Conservation (phyloP, 2,888 invertebrate species). For the Nomada hirtipes region DNA sequence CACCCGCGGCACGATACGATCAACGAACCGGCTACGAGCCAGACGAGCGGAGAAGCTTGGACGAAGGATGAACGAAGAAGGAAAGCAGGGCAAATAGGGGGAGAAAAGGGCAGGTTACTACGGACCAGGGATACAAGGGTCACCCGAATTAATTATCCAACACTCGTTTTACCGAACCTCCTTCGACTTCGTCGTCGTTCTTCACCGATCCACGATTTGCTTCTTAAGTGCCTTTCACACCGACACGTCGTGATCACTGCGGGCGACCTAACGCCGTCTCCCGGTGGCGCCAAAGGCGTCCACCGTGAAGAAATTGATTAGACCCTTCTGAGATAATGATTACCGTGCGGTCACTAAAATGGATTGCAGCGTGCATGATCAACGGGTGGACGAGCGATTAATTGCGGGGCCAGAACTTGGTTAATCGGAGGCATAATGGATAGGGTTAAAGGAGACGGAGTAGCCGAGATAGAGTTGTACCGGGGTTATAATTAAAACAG, state of each 20-base stretch:
- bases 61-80: conserved; percentile 10
- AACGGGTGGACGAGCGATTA: conserved; percentile 12
- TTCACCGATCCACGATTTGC: conserved; percentile 53
- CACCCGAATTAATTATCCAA: conserved; percentile 80
- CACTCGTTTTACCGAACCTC: conserved; percentile 74
- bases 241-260: conserved; percentile 36
- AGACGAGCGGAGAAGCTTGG: background rate
- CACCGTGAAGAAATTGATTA: conserved; percentile 7
- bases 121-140: conserved; percentile 68
- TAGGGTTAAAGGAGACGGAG: background rate
- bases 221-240: conserved; percentile 59
- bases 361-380: background rate
- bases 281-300: conserved; percentile 32
- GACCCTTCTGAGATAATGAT: conserved; percentile 1
- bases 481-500: too few species aligned
- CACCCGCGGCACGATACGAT: conserved; percentile 78
- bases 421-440: conserved; percentile 4
- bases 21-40: conserved; percentile 52
- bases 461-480: too few species aligned
- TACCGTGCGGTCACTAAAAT: background rate
- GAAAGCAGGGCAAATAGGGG: conserved; percentile 13
- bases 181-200: conserved; percentile 42
- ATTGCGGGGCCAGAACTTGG: background rate
- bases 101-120: conserved; percentile 53
- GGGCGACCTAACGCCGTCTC: background rate